phyloP scores from a whole-genome alignment of 1,140 invertebrate genomes.

The Laupala kohalensis region DNA sequence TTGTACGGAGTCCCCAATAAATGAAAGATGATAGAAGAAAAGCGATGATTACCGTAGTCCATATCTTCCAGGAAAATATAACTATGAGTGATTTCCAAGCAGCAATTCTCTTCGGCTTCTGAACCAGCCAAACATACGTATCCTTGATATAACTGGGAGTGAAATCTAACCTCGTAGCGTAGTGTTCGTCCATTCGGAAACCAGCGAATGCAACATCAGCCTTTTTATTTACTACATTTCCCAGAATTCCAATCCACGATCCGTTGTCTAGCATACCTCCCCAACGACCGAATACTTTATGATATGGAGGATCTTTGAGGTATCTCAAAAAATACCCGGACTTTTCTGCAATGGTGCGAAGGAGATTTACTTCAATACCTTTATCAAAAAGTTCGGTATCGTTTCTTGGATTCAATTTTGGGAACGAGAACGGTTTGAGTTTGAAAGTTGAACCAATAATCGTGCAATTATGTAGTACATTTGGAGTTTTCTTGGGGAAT shows the following conservation, averaged over 20 bases:
- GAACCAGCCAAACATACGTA: neutral
- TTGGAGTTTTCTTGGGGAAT: neutral
- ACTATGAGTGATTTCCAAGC: neutral
- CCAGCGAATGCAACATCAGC: neutral
- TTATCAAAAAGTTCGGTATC: neutral
- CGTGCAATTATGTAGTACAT: neutral
- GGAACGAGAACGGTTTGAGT: neutral
- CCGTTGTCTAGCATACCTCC: neutral
- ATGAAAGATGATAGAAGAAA: neutral
- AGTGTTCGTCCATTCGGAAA: neutral
- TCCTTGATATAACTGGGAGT: neutral
- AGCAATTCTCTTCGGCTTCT: neutral
- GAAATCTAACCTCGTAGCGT: neutral
- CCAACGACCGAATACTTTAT: neutral
- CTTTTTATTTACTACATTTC: neutral
- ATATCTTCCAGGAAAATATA: neutral
- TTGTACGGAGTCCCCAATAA: neutral
- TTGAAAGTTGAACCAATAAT: neutral
- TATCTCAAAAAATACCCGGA: neutral
- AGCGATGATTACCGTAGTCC: neutral
- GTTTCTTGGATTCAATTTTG: neutral
- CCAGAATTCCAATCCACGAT: constrained; percentile 1
- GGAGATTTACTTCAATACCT: neutral
- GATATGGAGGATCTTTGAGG: neutral
- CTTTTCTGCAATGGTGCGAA: neutral